phyloP scores from a whole-genome alignment of 2,888 invertebrate genomes.

The Polydrusus pterygomalis region DNA sequence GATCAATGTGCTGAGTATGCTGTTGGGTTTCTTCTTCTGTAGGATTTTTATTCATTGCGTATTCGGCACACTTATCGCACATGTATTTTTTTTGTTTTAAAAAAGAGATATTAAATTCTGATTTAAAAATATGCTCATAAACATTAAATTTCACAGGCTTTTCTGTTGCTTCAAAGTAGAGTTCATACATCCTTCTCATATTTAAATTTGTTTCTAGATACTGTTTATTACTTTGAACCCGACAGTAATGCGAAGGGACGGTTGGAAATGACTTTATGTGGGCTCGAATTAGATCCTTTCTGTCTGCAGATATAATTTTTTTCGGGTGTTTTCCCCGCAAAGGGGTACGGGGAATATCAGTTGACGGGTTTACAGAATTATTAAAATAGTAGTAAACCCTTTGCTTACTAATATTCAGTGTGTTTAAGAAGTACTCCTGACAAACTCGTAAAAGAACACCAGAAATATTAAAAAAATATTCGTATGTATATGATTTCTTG shows the following conservation, averaged over 20 bases:
- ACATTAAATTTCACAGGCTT: too few relatives aligned
- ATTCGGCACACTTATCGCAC: neutral
- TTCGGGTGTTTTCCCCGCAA: too few relatives aligned
- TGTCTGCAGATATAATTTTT: too few relatives aligned
- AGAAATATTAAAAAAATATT: too few relatives aligned
- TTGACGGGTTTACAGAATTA: too few relatives aligned
- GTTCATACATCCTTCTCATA: too few relatives aligned
- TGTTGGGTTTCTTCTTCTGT: neutral
- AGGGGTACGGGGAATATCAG: neutral
- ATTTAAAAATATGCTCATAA: slow-evolving; percentile 1
- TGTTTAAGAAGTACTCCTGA: too few relatives aligned
- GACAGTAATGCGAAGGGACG: neutral
- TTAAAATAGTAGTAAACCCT: neutral
- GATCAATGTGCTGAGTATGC: neutral
- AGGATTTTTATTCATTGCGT: slow-evolving; percentile 1
- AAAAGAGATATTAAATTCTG: slow-evolving; percentile 1
- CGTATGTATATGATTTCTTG: too few relatives aligned
- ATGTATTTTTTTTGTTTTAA: neutral
- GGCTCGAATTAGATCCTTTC: neutral
- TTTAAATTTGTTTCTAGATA: too few relatives aligned
- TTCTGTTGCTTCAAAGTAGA: too few relatives aligned
- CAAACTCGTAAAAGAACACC: too few relatives aligned
- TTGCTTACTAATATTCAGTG: neutral
- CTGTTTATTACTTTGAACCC: too few relatives aligned
- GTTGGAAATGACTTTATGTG: neutral